Evolutionary conservation across 64 coral and sea anemone species (phyloP).

Genomic region (Montipora cactus): DNA sequence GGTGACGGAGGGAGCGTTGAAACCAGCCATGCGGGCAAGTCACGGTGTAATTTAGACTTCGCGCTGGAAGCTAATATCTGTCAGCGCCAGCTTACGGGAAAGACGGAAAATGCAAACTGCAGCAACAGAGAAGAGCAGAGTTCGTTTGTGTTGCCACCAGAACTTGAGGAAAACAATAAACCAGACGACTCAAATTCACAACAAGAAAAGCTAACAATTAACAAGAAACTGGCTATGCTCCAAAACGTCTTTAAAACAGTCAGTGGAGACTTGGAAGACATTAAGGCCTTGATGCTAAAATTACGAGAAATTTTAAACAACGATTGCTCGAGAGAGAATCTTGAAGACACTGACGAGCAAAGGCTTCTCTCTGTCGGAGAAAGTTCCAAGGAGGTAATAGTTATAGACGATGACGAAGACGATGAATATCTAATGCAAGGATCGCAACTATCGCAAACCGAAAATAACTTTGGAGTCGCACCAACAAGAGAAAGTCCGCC

Average conservation of each 20-base stretch:
- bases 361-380: neutral
- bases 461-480: neutral
- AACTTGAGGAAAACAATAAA: neutral
- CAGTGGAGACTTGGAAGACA: slow-evolving; percentile 23
- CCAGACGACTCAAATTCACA: neutral
- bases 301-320: slow-evolving; percentile 7
- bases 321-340: neutral
- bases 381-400: slow-evolving; percentile 3
- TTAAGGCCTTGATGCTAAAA: slow-evolving; percentile 23
- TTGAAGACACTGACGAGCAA: neutral
- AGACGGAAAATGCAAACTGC: neutral
- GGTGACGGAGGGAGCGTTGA: neutral
- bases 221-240: slow-evolving; percentile 1
- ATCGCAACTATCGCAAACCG: neutral
- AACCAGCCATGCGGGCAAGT: neutral
- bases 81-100: neutral
- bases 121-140: neutral
- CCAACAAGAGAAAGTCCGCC: slow-evolving; percentile 13
- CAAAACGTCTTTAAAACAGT: slow-evolving; percentile 20
- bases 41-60: neutral
- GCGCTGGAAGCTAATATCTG: neutral
- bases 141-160: neutral
- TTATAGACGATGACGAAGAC: neutral
- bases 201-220: neutral
- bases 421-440: neutral